Percentiles rank a stretch among this genome's conserved stretches.
These are phyloP conservation scores for Bicyclus anynana DNA, from an alignment of 1,140 invertebrate genomes.

Conservation along the genomic window DNA sequence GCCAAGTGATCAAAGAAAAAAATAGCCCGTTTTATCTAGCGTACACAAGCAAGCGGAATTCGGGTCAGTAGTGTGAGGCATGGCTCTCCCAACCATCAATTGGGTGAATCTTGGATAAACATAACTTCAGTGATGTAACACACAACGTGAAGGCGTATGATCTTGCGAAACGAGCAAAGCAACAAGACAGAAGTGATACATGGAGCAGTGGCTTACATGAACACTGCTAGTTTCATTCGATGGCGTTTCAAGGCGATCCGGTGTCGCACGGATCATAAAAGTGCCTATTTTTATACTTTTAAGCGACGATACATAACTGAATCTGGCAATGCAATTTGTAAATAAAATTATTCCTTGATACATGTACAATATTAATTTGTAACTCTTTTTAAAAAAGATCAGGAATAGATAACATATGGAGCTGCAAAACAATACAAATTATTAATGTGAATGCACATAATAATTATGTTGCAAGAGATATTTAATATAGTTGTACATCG, in stretches of 20 bases:
- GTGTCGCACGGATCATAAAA: slow-evolving; percentile 19
- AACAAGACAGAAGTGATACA: slow-evolving; percentile 27
- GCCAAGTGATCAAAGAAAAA: slow-evolving; percentile 37
- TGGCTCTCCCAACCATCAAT: slow-evolving; percentile 48
- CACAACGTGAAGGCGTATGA: slow-evolving; percentile 30
- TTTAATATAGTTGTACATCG: neutral
- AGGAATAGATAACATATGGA: too few species aligned
- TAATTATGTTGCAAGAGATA: neutral
- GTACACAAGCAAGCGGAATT: slow-evolving; percentile 53
- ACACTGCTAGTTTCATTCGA: slow-evolving; percentile 16
- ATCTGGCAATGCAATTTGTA: neutral
- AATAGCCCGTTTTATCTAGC: slow-evolving; percentile 27
- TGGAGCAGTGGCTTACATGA: slow-evolving; percentile 11
- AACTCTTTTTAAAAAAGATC: too few species aligned
- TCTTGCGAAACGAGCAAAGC: slow-evolving; percentile 51
- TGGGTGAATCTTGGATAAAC: slow-evolving; percentile 55
- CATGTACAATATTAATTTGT: neutral
- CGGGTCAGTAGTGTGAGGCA: slow-evolving; percentile 65
- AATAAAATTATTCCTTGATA: neutral
- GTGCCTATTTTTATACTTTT: slow-evolving; percentile 23
- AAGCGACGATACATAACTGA: slow-evolving; percentile 4
- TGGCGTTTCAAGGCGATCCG: slow-evolving; percentile 44
- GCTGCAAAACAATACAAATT: neutral
- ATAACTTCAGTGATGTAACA: slow-evolving; percentile 58
- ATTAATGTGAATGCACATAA: neutral